phyloP scores from a whole-genome alignment of 2,888 invertebrate genomes.

The Eupithecia dodoneata region DNA sequence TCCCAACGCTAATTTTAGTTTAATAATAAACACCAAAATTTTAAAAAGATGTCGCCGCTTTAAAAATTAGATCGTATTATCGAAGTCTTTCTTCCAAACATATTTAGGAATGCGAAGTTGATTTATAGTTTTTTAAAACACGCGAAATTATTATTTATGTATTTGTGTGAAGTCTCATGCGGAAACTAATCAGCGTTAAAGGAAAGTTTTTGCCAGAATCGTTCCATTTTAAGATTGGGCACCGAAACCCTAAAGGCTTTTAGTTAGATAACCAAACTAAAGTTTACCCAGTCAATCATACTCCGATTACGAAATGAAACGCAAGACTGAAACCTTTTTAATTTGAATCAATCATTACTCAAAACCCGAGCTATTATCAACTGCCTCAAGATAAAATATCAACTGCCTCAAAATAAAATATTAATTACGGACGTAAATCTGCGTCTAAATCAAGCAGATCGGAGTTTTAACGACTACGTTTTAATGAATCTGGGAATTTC shows the following conservation, averaged over 20 bases:
- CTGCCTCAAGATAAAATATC: slow-evolving; percentile 31
- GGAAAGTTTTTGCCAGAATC: too few species aligned
- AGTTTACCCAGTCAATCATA: slow-evolving; percentile 8
- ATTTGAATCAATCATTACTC: slow-evolving; percentile 25
- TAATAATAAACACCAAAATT: too few species aligned
- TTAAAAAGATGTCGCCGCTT: too few species aligned
- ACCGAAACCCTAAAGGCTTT: neutral
- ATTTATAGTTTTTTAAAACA: too few species aligned
- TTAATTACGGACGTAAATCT: slow-evolving; percentile 42
- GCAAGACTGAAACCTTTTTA: slow-evolving; percentile 24
- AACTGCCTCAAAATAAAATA: slow-evolving; percentile 31
- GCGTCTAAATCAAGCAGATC: slow-evolving; percentile 38
- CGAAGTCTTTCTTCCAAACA: too few species aligned
- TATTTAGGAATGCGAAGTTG: too few species aligned
- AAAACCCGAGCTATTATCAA: slow-evolving; percentile 15
- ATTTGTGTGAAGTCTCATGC: too few species aligned
- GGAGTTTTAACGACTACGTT: slow-evolving; percentile 39
- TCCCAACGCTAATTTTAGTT: too few species aligned
- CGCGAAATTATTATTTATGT: too few species aligned
- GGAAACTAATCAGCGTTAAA: too few species aligned
- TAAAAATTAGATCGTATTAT: too few species aligned
- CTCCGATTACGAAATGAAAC: slow-evolving; percentile 30
- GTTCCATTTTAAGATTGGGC: neutral
- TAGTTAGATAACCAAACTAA: neutral
- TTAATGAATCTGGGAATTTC: slow-evolving; percentile 33